Base-by-base conservation (phyloP, 92 coral and sea anemone species). In the Montipora capitata region DNA sequence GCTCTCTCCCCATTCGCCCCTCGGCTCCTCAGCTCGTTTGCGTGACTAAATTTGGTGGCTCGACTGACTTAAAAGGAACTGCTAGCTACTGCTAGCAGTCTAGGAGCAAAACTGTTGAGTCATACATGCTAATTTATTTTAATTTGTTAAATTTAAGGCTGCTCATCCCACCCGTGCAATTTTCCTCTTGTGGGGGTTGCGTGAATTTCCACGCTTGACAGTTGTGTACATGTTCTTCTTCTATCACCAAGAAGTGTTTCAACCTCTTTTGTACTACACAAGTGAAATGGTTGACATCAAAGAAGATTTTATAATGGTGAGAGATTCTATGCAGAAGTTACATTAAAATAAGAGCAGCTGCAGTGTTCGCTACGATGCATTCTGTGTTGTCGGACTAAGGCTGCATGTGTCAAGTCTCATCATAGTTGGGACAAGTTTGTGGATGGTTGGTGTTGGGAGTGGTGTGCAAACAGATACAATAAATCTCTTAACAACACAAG, bases 191-290 rank as follows among this genome's bases (percentile, higher is more conserved):
- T 95, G 96, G 97, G 98, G 98, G 59, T 75, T 95, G 27, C 96
- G 98, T 3, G 99, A 97, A 71, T 97, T 87, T 86, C 99, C 99
- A 82, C 89, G 99, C 72, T 84, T 94, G 9, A 97, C 98, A 51
- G 79, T 92, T 14, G 20, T 76, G 15, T 97, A 87, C 79, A 63
- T 84, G 63, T 94, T 87, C 85, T 77, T 95, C 39, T 27, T 89
- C 54, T 91, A 90, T 68, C 87, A 91, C 44, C 88, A 94, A 59
- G 95, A 94, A 35, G 89, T 95, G 14, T 94, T 97, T 49, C 62
- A 83, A 62, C 99, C 99, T 48, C 87, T 97, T 52, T 79, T 97
- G 57, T 76, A 61, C n/a, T 80, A 84, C 80, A 93, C 98, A 52
- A 91, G 85, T 75, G 96, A 90, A 68, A 69, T 76, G 62, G 70